Conservation (phyloP, 2,113 vertebrate species). For the Brachyhypopomus occidentalis region DNA sequence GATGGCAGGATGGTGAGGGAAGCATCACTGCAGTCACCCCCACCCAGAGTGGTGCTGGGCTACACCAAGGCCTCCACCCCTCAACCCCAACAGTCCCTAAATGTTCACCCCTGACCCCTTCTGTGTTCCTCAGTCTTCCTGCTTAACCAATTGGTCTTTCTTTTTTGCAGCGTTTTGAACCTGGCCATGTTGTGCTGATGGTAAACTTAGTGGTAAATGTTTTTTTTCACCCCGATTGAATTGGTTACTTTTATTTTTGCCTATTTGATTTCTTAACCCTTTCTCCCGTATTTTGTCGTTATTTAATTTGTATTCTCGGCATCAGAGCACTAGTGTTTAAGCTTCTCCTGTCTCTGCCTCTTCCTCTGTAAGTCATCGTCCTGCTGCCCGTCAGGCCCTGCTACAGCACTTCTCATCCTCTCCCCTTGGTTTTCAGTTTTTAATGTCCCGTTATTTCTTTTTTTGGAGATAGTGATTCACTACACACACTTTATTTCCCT, state of each 20-base stretch:
- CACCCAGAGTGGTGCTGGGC: slow-evolving; percentile 56
- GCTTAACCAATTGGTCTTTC: slow-evolving; percentile 99
- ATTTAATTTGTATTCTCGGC: slow-evolving; percentile 85
- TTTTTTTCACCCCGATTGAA: slow-evolving; percentile 95
- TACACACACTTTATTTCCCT: slow-evolving; percentile 76
- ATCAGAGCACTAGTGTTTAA: slow-evolving; percentile 98
- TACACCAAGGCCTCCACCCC: slow-evolving; percentile 69
- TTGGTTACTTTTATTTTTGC: slow-evolving; percentile 64
- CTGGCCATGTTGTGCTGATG: slow-evolving; percentile 99
- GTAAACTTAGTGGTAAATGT: slow-evolving; percentile 99
- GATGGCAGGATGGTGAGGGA: slow-evolving; percentile 68
- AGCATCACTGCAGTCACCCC: slow-evolving; percentile 70
- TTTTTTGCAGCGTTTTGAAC: slow-evolving; percentile 99
- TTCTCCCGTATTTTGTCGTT: slow-evolving; percentile 61
- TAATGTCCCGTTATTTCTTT: slow-evolving; percentile 24
- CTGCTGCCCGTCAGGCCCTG: slow-evolving; percentile 94
- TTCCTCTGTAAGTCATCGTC: slow-evolving; percentile 98
- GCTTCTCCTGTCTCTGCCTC: slow-evolving; percentile 82
- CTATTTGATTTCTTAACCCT: slow-evolving; percentile 48
- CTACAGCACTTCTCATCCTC: slow-evolving; percentile 55
- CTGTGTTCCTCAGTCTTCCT: slow-evolving; percentile 93
- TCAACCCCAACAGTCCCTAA: slow-evolving; percentile 65
- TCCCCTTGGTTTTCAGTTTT: slow-evolving; percentile 78
- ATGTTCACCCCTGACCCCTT: slow-evolving; percentile 71
- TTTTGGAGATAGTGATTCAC: slow-evolving; percentile 68